Evolutionary conservation across 2,797 vertebrate species (phyloP).

Genomic region (Peromyscus nudipes): DNA sequence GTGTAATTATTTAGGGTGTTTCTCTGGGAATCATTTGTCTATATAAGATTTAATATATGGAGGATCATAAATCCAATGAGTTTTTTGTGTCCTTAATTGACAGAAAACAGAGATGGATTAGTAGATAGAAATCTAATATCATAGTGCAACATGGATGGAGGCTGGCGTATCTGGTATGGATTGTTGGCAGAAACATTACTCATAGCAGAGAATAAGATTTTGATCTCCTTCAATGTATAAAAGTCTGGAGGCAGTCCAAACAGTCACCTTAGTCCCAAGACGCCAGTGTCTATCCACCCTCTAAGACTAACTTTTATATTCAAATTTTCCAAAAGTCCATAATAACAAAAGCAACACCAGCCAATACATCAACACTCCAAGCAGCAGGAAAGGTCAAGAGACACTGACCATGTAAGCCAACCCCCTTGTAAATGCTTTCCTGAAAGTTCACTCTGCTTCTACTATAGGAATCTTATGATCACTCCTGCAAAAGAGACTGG

Average conservation of each 20-base stretch:
- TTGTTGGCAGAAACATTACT: neutral
- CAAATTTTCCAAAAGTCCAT: neutral
- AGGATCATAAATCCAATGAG: neutral
- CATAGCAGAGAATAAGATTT: neutral
- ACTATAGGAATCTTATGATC: neutral
- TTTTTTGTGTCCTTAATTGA: neutral
- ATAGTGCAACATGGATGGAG: no score
- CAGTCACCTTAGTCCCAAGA: neutral
- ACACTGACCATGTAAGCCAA: neutral
- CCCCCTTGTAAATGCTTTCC: neutral
- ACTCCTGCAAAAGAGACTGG: neutral
- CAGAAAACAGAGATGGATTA: neutral
- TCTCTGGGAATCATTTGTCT: neutral
- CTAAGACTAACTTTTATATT: neutral
- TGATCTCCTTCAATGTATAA: neutral
- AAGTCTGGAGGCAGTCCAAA: neutral
- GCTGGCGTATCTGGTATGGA: neutral
- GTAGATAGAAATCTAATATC: neutral
- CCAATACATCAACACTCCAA: neutral
- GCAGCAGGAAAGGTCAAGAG: neutral
- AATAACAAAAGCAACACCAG: neutral
- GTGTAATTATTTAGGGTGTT: neutral
- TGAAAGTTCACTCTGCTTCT: neutral
- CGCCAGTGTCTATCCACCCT: neutral
- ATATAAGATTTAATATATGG: neutral